Base-by-base conservation (phyloP, 2,888 invertebrate genomes). In the Notodonta ziczac region DNA sequence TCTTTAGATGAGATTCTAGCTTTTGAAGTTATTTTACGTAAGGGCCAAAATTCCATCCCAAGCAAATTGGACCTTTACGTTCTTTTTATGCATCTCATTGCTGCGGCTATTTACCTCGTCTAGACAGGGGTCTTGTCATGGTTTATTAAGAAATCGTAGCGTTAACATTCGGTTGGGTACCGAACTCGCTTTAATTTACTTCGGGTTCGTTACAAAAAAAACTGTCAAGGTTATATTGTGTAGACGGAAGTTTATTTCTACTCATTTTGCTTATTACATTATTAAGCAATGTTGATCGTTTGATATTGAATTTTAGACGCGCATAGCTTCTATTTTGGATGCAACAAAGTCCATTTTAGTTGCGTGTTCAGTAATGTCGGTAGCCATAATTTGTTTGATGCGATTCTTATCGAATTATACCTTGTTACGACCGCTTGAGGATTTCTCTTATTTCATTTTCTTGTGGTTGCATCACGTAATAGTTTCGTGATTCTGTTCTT, bases 341-440 rank as follows among this genome's bases (percentile, higher is more conserved):
- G 9, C 42, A 56, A 60, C 64, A 69, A 62, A 60, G 66, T 65
- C 63, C 39, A 58, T 12, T 48, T 61, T 65, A 10, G 62, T 61
- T 40, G 52, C 8, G 14, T 54, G 62, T 65, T 66, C 59, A 59
- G 60, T 62, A 57, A 66, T 58, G 59, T 59, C 51, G 56, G 62
- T 62, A 57, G 66, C 72, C 68, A 62, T 74, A 65, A 67, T 72
- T 73, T 69, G 60, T 71, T 64, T 61, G 61, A 70, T 65, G 60
- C 61, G 69, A 77, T 78, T 74, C 72, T 81, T 78, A 80, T 83
- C 77, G 68, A 77, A 78, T 80, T 78, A 76, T 71, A 58, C 61
- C 67, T 77, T 65, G 70, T 79, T 79, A 78, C 66, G 65, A 67
- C 69, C 70, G 69, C 68, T 72, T 59, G 57, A 69, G 69, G 76